A percentile compares a stretch with the other conserved stretches of the same genome.
Conservation (phyloP, 2,888 invertebrate genomes). For the Eupelmus urozonus region DNA sequence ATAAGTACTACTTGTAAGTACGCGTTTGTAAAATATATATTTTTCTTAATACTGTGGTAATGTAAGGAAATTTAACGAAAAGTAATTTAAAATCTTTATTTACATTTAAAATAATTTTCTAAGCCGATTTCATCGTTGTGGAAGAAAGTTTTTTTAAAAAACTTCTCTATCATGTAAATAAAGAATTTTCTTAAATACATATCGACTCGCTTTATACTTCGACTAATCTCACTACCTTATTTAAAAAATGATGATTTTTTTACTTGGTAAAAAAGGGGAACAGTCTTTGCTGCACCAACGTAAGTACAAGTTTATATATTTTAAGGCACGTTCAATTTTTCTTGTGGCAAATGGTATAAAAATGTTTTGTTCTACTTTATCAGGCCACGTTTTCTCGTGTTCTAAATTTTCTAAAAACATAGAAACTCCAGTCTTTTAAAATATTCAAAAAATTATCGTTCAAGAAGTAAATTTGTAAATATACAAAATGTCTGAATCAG, state of each 20-base stretch:
- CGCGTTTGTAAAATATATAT: slow-evolving; percentile 36
- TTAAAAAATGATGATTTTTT: slow-evolving; percentile 50
- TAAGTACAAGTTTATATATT: slow-evolving; percentile 54
- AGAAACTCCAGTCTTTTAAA: slow-evolving; percentile 55
- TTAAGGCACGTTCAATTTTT: slow-evolving; percentile 58
- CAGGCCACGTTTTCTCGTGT: slow-evolving; percentile 46
- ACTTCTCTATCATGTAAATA: slow-evolving; percentile 48
- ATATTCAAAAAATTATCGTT: slow-evolving; percentile 28
- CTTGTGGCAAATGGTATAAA: slow-evolving; percentile 44
- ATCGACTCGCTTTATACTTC: slow-evolving; percentile 55
- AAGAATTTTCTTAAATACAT: slow-evolving; percentile 51
- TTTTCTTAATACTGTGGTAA: slow-evolving; percentile 53
- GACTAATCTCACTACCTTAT: slow-evolving; percentile 59
- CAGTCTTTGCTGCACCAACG: slow-evolving; percentile 60
- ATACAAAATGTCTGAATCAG: slow-evolving; percentile 36
- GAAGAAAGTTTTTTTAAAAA: slow-evolving; percentile 41
- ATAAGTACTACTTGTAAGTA: slow-evolving; percentile 56
- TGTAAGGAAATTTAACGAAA: slow-evolving; percentile 34
- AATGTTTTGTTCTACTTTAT: slow-evolving; percentile 31
- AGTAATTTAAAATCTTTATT: slow-evolving; percentile 51
- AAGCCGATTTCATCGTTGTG: slow-evolving; percentile 49
- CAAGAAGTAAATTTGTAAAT: slow-evolving; percentile 38
- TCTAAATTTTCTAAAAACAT: slow-evolving; percentile 43
- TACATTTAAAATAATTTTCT: slow-evolving; percentile 54
- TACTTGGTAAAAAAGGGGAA: slow-evolving; percentile 59